Evolutionary conservation across 2,888 invertebrate genomes (phyloP).

Genomic region (Lepidochitona cinerea): DNA sequence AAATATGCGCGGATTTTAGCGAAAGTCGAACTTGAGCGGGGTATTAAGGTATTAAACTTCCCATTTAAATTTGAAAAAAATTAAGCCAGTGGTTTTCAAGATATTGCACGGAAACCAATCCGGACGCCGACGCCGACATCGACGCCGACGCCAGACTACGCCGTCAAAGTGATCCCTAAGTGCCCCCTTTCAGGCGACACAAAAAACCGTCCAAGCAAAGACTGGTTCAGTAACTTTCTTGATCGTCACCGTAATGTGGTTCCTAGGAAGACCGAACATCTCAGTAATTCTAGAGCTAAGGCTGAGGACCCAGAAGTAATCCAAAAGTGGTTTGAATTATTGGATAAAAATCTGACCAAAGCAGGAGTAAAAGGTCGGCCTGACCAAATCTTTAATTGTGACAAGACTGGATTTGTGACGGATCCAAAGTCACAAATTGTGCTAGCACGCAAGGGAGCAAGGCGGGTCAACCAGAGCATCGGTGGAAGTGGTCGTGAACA

Average conservation of each 20-base stretch:
- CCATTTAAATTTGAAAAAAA: too few relatives aligned
- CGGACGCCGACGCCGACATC: too few relatives aligned
- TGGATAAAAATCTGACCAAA: slow-evolving; percentile 8
- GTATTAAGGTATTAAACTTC: too few relatives aligned
- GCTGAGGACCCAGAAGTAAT: slow-evolving; percentile 20
- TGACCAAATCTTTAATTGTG: slow-evolving; percentile 20
- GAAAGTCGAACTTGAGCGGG: too few relatives aligned
- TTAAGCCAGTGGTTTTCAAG: too few relatives aligned
- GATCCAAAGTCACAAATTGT: slow-evolving; percentile 18
- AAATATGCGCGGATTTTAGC: too few relatives aligned
- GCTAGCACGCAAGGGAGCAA: slow-evolving; percentile 15
- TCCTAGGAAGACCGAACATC: slow-evolving; percentile 19
- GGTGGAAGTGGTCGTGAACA: slow-evolving; percentile 18
- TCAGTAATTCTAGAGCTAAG: slow-evolving; percentile 10
- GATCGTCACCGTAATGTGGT: slow-evolving; percentile 15
- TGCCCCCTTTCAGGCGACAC: too few relatives aligned
- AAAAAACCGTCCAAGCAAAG: not conserved
- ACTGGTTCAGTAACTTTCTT: not conserved
- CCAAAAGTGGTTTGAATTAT: slow-evolving; percentile 18
- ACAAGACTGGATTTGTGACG: slow-evolving; percentile 22
- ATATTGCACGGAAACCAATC: too few relatives aligned
- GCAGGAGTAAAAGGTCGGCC: slow-evolving; percentile 17
- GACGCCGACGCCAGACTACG: too few relatives aligned
- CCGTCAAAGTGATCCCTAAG: too few relatives aligned
- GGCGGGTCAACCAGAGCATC: slow-evolving; percentile 15